Evolutionary conservation across 2,113 vertebrate genomes (phyloP).

Genomic region (Aythya baeri): DNA sequence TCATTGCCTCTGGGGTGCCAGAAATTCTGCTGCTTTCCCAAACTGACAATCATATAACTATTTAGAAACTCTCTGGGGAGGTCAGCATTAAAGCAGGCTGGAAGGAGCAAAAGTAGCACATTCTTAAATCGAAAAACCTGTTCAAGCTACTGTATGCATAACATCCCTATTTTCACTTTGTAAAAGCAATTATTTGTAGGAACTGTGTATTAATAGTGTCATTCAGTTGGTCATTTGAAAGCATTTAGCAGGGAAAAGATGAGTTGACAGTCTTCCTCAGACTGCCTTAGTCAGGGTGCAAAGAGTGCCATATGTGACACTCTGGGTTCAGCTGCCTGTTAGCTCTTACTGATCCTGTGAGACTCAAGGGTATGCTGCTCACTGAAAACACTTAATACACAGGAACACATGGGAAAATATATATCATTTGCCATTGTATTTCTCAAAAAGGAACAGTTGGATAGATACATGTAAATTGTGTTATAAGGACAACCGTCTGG

Average conservation of each 20-base stretch:
- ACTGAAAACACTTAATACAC: neutral
- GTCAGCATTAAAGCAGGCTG: neutral
- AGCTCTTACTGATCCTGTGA: neutral
- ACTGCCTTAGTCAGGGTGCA: neutral
- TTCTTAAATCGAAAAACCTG: neutral
- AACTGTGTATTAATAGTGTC: neutral
- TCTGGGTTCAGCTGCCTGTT: neutral
- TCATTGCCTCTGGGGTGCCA: conserved; percentile 1
- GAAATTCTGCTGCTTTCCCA: conserved; percentile 44
- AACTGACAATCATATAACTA: conserved; percentile 1
- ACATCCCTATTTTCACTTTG: neutral
- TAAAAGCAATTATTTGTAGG: neutral
- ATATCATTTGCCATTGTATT: neutral
- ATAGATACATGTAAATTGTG: neutral
- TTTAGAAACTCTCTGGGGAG: conserved; percentile 22
- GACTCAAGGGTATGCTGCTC: neutral
- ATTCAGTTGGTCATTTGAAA: neutral
- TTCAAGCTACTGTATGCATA: neutral
- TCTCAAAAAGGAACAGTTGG: neutral
- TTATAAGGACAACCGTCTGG: neutral
- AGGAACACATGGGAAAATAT: neutral
- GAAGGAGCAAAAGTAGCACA: neutral
- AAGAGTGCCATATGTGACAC: neutral
- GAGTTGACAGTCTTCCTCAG: neutral
- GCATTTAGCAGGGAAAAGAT: neutral